Base-by-base conservation (phyloP, 2,797 vertebrate species). In the Notolabrus celidotus region DNA sequence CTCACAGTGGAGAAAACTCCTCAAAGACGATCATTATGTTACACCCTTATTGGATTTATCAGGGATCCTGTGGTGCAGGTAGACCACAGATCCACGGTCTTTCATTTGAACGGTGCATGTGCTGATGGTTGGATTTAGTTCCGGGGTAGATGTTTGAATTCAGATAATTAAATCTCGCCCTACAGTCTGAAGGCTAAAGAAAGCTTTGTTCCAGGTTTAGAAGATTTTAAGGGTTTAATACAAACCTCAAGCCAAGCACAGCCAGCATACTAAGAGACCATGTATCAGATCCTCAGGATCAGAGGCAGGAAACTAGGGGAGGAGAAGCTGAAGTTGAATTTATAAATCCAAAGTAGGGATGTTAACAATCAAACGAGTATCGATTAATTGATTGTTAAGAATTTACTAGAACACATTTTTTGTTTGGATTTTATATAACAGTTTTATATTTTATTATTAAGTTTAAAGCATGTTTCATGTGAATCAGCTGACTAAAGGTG, bases 211-310 rank as follows among this genome's bases (percentile, higher is more conserved):
- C 74, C 38, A 71, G 46, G 38, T 76, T 52, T 54, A 59, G 36
- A 49, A 70, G 60, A 74, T 72, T 70, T 72, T 66, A 42, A 49
- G 1, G 38, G 54, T 74, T 83, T 74, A 71, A 58, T 68, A 9
- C 33, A 61, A 71, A 45, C 39, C 62, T 27, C 9, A 27, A 47
- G 55, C 16, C 39, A 38, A 14, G 27, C 0, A 0, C 23, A 53
- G 10, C 2, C 67, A 54, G 77, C 70, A 77, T 73, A 66, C 57
- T 60, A 45, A 82, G 43, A 34, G 22, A 36, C 31, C 29, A 41
- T 58, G 23, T n/a, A 12, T 47, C 25, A 41, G n/a, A 69, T 38
- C 3, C 50, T 23, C 61, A 8, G 29, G 43, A 14, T 23, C 33
- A 59, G 15, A 54, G 41, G 57, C n/a, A 5, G 19, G 4, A 52